Evolutionary conservation across 1,140 invertebrate species (phyloP).

Genomic region (Scaptomyza graminum): DNA sequence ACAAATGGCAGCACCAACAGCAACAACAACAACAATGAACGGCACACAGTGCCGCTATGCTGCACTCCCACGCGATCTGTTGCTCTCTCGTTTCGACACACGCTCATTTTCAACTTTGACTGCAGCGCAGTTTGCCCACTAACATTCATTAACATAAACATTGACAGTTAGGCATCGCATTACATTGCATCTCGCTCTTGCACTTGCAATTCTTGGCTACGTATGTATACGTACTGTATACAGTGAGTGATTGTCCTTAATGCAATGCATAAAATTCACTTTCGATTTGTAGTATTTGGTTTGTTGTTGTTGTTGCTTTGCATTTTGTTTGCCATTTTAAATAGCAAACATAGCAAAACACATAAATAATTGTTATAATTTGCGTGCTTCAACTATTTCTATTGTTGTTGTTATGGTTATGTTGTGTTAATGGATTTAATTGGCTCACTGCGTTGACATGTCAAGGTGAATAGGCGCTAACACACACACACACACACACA

Average conservation of each 20-base stretch:
- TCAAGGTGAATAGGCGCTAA: slow-evolving; percentile 62
- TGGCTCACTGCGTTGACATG: slow-evolving; percentile 59
- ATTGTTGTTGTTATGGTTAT: slow-evolving; percentile 30
- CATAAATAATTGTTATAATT: slow-evolving; percentile 72
- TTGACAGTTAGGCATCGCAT: slow-evolving; percentile 15
- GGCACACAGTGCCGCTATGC: slow-evolving; percentile 1
- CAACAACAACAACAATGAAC: slow-evolving; percentile 14
- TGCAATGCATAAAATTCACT: slow-evolving; percentile 64
- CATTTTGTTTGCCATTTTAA: slow-evolving; percentile 22
- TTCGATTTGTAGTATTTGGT: slow-evolving; percentile 64
- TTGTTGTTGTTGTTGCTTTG: slow-evolving; percentile 20
- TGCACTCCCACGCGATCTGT: slow-evolving; percentile 16
- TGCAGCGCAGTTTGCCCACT: not conserved
- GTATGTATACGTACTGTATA: too few species aligned
- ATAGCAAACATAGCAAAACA: slow-evolving; percentile 49
- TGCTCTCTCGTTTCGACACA: slow-evolving; percentile 7
- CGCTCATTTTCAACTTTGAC: slow-evolving; percentile 17
- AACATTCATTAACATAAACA: slow-evolving; percentile 12
- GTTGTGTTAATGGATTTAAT: slow-evolving; percentile 62
- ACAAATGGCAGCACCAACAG: slow-evolving; percentile 59
- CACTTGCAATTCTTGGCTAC: too few species aligned
- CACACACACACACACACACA: slow-evolving; percentile 26
- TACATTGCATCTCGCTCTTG: slow-evolving; percentile 13
- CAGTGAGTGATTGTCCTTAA: slow-evolving; percentile 9
- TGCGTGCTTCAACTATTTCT: slow-evolving; percentile 39